Base-by-base conservation (phyloP, 2,113 vertebrate species). In the Anser cygnoides region DNA sequence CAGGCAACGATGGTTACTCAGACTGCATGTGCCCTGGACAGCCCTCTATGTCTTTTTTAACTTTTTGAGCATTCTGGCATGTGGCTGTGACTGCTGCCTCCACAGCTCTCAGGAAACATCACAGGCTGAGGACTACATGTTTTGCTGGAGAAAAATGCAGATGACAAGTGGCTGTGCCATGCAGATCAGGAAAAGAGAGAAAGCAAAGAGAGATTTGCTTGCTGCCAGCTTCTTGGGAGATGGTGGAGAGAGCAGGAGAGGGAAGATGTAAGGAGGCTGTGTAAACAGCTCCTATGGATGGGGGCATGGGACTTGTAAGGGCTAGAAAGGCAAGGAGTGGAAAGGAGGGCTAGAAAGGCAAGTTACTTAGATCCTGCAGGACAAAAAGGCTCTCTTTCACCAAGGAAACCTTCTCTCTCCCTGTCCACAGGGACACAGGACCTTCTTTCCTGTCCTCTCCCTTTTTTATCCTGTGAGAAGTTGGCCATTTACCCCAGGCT, bases 61-160 rank as follows among this genome's bases (percentile, higher is more conserved):
- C 80, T 80, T 96, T 81, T 68, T 1, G 28, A 94, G 70, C 57
- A 68, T 43, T 81, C 80, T 75, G 68, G 65, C 52, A 54, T 6
- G 65, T 0, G 1, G 52, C 84, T 89, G 29, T 52, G 68, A 50
- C 65, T 78, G 83, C 84, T 96, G 95, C 57, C 68, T 89, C 89
- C 73, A 61, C 43, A 92, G 5, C 49, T 95, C 86, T 57, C 43
- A 33, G 92, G 84, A 91, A 89, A 74, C 92, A 77, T 74, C 92
- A 35, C 17, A 5, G 89, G 61, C 80, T 89, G 68, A 93, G 46
- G 43, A 44, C 43, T 75, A 15, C 0, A 0, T 57, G 65, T 67
- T 92, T 37, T 2, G 2, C 46, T 84, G 23, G 46, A 81, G 83
- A 93, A 86, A 88, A 86, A 41, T 1, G 1, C 0, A 2, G 31